These are phyloP conservation scores for Heteromyza rotundicornis DNA, from an alignment of 2,888 invertebrate genomes.

Conservation along the genomic window DNA sequence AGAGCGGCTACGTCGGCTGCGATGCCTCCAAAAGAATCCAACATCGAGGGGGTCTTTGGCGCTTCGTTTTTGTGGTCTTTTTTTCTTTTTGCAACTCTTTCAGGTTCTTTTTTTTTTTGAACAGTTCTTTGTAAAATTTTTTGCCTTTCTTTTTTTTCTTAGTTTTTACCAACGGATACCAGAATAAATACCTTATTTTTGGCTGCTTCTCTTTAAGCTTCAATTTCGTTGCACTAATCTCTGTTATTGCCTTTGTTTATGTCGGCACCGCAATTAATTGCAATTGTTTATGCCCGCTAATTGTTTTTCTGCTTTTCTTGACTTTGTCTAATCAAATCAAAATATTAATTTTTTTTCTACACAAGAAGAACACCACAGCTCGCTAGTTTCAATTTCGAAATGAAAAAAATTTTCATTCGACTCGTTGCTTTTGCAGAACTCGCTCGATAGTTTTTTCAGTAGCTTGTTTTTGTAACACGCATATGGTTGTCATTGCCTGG, in stretches of 20 bases:
- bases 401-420: conserved; percentile 2
- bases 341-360: neutral
- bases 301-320: neutral
- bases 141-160: neutral
- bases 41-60: conserved; percentile 1
- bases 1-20: neutral
- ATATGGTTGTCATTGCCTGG: too few species aligned
- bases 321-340: neutral
- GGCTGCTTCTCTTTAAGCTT: neutral
- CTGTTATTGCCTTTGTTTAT: neutral
- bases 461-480: too few species aligned
- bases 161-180: neutral
- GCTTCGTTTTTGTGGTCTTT: neutral
- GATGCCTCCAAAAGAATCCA: neutral
- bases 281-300: neutral
- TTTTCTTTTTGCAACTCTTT: neutral
- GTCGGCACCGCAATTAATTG: neutral
- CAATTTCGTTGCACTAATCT: neutral
- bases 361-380: neutral
- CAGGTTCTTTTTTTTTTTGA: neutral
- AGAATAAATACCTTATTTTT: neutral
- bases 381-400: neutral
- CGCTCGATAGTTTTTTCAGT: neutral
- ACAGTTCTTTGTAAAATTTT: neutral
- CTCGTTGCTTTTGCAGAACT: neutral